These are phyloP conservation scores for Temnothorax unifasciatus DNA, from an alignment of 2,888 invertebrate species.

Conservation along the genomic window DNA sequence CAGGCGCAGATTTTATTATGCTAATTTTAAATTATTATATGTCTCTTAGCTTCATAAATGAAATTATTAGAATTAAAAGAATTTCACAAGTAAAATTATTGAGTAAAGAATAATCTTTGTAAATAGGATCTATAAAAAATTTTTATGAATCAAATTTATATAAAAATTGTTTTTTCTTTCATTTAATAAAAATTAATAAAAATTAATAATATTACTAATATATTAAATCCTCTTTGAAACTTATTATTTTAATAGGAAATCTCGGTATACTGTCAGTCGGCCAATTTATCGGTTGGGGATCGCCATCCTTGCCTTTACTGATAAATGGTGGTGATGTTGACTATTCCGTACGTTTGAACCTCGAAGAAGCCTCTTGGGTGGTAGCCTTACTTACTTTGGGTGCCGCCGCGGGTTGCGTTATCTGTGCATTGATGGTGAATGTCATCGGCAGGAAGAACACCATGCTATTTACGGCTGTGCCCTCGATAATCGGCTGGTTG, in stretches of 20 bases:
- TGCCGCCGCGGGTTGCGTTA: slow-evolving; percentile 31
- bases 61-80: not conserved
- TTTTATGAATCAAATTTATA: not conserved
- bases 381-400: slow-evolving; percentile 61
- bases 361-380: slow-evolving; percentile 64
- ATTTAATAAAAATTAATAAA: not conserved
- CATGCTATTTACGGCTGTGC: slow-evolving; percentile 43
- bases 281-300: slow-evolving; percentile 68
- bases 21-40: not conserved
- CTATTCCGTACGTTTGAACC: slow-evolving; percentile 59
- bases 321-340: slow-evolving; percentile 1
- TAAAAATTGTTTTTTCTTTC: not conserved
- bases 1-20: not conserved
- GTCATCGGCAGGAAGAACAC: slow-evolving; percentile 68
- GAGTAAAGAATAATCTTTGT: not conserved
- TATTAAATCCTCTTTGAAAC: not conserved
- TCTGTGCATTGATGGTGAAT: slow-evolving; percentile 57
- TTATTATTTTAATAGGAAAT: slow-evolving; percentile 57
- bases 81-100: not conserved
- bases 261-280: slow-evolving; percentile 63
- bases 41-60: not conserved
- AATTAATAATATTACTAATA: not conserved
- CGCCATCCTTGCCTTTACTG: slow-evolving; percentile 63
- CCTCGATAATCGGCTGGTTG: slow-evolving; percentile 13
- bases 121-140: not conserved